phyloP scores from a whole-genome alignment of 1,140 invertebrate genomes.

The Oncopeltus fasciatus region DNA sequence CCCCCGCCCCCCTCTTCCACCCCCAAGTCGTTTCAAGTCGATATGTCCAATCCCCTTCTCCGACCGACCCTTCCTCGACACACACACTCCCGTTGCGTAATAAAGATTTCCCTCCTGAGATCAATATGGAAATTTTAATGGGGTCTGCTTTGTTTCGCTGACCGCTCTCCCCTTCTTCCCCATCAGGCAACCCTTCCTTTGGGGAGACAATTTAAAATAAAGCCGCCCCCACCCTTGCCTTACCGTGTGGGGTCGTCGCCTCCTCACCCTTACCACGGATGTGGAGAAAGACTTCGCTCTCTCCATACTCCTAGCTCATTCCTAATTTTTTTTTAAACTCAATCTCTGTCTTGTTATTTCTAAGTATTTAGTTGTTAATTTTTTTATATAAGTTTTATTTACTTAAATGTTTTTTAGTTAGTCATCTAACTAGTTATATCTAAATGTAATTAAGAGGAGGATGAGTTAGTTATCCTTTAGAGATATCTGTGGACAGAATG shows the following conservation, averaged over 20 bases:
- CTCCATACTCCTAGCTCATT: no score
- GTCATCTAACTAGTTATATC: no score
- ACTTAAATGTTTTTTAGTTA: no score
- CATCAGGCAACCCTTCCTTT: constrained; percentile 13
- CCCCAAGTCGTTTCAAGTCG: constrained; percentile 8
- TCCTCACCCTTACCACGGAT: neutral
- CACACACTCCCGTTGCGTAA: constrained; percentile 18
- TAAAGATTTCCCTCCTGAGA: constrained; percentile 22
- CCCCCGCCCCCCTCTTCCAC: constrained; percentile 1
- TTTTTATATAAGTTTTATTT: no score
- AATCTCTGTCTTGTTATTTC: no score
- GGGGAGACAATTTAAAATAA: constrained; percentile 9
- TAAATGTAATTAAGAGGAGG: no score
- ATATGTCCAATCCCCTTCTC: constrained; percentile 3
- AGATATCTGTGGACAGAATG: no score
- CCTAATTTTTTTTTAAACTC: no score
- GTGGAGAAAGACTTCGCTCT: no score
- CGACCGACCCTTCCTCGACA: neutral
- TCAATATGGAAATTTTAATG: constrained; percentile 25
- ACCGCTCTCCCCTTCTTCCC: constrained; percentile 9
- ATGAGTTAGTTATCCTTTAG: no score
- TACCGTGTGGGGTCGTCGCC: neutral
- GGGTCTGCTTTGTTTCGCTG: constrained; percentile 22
- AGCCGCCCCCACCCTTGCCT: neutral
- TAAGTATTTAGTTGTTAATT: no score